These are phyloP conservation scores for Leuciscus idus DNA, from an alignment of 2,113 vertebrate species.

Conservation along the genomic window DNA sequence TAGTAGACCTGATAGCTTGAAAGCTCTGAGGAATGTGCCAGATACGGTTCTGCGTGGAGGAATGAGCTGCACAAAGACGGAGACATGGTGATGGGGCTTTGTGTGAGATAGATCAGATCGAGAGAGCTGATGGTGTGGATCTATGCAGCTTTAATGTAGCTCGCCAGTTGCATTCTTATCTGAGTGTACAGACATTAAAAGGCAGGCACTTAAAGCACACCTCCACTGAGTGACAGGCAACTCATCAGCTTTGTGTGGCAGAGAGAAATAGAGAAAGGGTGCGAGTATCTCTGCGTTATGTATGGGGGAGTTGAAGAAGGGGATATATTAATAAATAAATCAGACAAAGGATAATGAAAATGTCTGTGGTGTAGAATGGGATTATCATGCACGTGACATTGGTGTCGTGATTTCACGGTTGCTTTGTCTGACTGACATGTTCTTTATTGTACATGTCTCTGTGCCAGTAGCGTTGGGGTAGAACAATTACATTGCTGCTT, in stretches of 20 bases:
- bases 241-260: neutral
- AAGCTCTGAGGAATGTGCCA: conserved; percentile 33
- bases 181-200: conserved; percentile 17
- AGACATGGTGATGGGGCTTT: neutral
- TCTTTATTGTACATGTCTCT: conserved; percentile 41
- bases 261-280: neutral
- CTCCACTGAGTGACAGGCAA: conserved; percentile 19
- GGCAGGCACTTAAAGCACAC: neutral
- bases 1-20: neutral
- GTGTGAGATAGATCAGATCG: conserved; percentile 18
- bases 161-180: conserved; percentile 23
- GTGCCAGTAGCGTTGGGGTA: neutral
- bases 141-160: conserved; percentile 29
- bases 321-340: conserved; percentile 32
- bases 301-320: conserved; percentile 8
- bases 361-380: conserved; percentile 10
- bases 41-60: conserved; percentile 18
- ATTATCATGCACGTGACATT: conserved; percentile 19
- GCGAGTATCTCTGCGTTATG: neutral
- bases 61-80: neutral
- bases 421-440: conserved; percentile 33
- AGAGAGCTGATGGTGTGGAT: conserved; percentile 32
- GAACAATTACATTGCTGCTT: conserved; percentile 30
- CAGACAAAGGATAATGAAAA: conserved; percentile 32
- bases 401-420: conserved; percentile 3